These are phyloP conservation scores for Papilio demoleus DNA, from an alignment of 2,888 invertebrate species.

Conservation along the genomic window DNA sequence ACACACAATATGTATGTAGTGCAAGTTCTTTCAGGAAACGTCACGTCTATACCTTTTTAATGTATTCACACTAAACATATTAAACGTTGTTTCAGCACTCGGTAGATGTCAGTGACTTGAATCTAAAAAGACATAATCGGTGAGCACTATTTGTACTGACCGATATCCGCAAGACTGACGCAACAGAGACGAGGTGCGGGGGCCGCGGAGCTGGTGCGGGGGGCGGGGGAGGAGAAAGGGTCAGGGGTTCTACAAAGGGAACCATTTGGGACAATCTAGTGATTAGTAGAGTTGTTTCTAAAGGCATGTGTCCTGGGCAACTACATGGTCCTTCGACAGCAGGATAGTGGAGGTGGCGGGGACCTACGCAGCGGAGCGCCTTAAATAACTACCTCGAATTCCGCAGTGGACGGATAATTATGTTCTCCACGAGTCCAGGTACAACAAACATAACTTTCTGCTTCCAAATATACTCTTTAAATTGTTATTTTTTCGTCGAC, in stretches of 20 bases:
- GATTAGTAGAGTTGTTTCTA: constrained; percentile 11
- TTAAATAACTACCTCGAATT: constrained; percentile 69
- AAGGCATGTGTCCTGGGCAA: neutral
- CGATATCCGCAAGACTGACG: constrained; percentile 1
- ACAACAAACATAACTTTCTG: constrained; percentile 64
- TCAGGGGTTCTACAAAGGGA: neutral
- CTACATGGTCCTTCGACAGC: constrained; percentile 10
- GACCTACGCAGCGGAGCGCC: constrained; percentile 64
- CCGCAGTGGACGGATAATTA: constrained; percentile 77
- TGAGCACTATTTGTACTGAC: neutral
- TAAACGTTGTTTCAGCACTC: too few relatives aligned
- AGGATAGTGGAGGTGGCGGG: constrained; percentile 42
- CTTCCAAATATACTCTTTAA: constrained; percentile 42
- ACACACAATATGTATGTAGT: too few relatives aligned
- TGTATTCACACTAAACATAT: too few relatives aligned
- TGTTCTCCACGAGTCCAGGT: constrained; percentile 66
- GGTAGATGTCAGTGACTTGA: too few relatives aligned
- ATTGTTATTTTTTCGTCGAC: constrained; percentile 60
- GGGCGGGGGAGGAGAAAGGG: neutral
- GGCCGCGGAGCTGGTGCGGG: constrained; percentile 53
- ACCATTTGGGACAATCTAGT: neutral
- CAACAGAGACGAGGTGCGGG: constrained; percentile 55
- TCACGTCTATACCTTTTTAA: too few relatives aligned
- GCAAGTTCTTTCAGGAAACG: too few relatives aligned
- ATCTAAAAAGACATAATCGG: neutral